Conservation (phyloP, 2,888 invertebrate species). For the Cyrtodaria siliqua region DNA sequence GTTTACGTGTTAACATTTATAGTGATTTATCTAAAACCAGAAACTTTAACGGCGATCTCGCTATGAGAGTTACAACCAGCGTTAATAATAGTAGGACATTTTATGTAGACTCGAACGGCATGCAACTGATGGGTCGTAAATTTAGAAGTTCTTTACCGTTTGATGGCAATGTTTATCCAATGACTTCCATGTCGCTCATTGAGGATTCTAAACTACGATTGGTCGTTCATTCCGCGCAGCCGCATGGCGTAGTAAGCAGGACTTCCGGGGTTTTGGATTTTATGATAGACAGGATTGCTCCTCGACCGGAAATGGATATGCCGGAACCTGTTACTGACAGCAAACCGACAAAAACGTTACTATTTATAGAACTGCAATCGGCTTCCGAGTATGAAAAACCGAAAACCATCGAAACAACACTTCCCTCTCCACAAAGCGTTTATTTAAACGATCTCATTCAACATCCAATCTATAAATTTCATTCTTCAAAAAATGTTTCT, state of each 20-base stretch:
- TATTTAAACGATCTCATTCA: slow-evolving; percentile 56
- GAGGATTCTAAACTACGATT: slow-evolving; percentile 77
- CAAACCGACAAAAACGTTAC: slow-evolving; percentile 61
- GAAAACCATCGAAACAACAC: slow-evolving; percentile 29
- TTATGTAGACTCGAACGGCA: slow-evolving; percentile 84
- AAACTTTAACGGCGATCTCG: slow-evolving; percentile 74
- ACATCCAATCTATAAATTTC: slow-evolving; percentile 54
- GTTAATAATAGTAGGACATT: slow-evolving; percentile 72
- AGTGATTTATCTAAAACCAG: slow-evolving; percentile 41
- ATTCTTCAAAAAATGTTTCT: slow-evolving; percentile 10
- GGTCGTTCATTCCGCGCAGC: slow-evolving; percentile 81
- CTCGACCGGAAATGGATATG: slow-evolving; percentile 83
- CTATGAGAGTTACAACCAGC: slow-evolving; percentile 79
- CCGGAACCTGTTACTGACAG: slow-evolving; percentile 82
- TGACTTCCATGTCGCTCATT: slow-evolving; percentile 79
- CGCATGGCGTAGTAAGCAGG: slow-evolving; percentile 82
- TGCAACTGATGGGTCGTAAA: slow-evolving; percentile 79
- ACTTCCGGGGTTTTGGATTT: slow-evolving; percentile 80
- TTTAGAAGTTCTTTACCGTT: slow-evolving; percentile 73
- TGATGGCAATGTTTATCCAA: slow-evolving; percentile 84
- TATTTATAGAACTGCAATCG: slow-evolving; percentile 46
- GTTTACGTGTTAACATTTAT: slow-evolving; percentile 35
- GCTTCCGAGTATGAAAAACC: slow-evolving; percentile 19
- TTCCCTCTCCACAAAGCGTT: slow-evolving; percentile 52
- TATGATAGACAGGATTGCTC: slow-evolving; percentile 83